A percentile compares a stretch with the other conserved stretches of the same genome.
phyloP scores from a whole-genome alignment of 2,888 invertebrate species.

The Trichogramma evanescens region DNA sequence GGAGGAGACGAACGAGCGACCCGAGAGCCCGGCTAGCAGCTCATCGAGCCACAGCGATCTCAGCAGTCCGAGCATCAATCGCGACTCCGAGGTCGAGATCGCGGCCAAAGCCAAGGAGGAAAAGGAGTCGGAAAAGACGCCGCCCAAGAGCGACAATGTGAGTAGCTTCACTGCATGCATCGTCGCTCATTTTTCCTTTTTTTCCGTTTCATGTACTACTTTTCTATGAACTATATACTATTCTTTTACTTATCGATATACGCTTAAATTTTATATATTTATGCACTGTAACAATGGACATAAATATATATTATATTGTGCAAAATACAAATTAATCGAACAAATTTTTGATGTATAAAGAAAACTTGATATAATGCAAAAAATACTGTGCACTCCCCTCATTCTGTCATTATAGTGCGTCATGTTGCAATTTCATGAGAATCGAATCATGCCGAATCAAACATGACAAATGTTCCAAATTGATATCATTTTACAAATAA shows the following conservation, averaged over 20 bases:
- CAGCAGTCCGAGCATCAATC: slow-evolving; percentile 64
- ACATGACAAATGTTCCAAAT: too few relatives aligned
- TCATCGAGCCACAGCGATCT: slow-evolving; percentile 65
- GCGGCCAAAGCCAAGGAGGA: slow-evolving; percentile 44
- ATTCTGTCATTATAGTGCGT: slow-evolving; percentile 3
- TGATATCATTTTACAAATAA: too few relatives aligned
- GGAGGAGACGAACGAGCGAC: slow-evolving; percentile 46
- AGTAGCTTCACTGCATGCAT: slow-evolving; percentile 17
- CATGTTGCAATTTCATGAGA: not conserved
- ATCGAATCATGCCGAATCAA: too few relatives aligned
- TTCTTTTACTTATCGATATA: not conserved
- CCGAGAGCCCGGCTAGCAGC: slow-evolving; percentile 69
- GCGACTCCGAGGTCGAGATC: slow-evolving; percentile 62
- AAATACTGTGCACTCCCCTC: slow-evolving; percentile 20
- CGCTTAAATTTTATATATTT: not conserved
- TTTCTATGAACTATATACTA: too few relatives aligned
- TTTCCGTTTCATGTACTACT: too few relatives aligned
- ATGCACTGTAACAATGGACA: not conserved
- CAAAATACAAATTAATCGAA: slow-evolving; percentile 11
- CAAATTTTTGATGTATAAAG: slow-evolving; percentile 5
- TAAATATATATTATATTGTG: slow-evolving; percentile 6
- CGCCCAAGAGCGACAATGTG: slow-evolving; percentile 35
- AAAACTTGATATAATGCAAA: slow-evolving; percentile 9
- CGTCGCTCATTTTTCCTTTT: not conserved
- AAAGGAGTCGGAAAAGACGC: slow-evolving; percentile 31